These are phyloP conservation scores for Coreoperca whiteheadi DNA, from an alignment of 2,113 vertebrate species.

Conservation along the genomic window DNA sequence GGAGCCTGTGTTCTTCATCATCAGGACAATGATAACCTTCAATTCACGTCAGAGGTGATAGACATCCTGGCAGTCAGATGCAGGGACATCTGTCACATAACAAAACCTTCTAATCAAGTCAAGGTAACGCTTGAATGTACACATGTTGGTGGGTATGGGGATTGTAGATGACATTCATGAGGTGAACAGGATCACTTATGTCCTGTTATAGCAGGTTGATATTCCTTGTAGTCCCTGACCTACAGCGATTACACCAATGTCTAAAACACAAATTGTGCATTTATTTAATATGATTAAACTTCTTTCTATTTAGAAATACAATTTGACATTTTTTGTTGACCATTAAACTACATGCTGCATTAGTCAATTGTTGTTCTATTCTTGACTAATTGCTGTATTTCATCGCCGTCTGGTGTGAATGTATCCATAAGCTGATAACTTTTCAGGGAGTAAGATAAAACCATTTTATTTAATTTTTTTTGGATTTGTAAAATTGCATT, in stretches of 20 bases:
- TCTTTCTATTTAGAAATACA: neutral
- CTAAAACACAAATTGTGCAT: neutral
- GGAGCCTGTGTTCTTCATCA: slow-evolving; percentile 36
- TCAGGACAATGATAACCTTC: slow-evolving; percentile 40
- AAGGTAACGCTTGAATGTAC: too few species aligned
- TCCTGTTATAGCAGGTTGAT: neutral
- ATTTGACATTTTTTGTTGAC: neutral
- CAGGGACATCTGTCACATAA: neutral
- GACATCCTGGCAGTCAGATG: slow-evolving; percentile 7
- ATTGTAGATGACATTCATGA: neutral
- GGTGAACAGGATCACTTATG: neutral
- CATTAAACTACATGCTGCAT: too few species aligned
- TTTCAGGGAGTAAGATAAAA: neutral
- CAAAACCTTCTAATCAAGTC: neutral
- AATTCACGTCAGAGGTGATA: slow-evolving; percentile 34
- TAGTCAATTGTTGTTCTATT: neutral
- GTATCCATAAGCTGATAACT: neutral
- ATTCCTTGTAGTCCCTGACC: neutral
- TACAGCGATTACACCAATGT: neutral
- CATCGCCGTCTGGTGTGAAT: too few species aligned
- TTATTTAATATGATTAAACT: neutral
- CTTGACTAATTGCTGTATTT: neutral
- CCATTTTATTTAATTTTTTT: neutral
- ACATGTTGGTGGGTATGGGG: neutral
- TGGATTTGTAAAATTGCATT: neutral